Conservation (phyloP, 2,888 invertebrate species). For the Nysson spinosus region DNA sequence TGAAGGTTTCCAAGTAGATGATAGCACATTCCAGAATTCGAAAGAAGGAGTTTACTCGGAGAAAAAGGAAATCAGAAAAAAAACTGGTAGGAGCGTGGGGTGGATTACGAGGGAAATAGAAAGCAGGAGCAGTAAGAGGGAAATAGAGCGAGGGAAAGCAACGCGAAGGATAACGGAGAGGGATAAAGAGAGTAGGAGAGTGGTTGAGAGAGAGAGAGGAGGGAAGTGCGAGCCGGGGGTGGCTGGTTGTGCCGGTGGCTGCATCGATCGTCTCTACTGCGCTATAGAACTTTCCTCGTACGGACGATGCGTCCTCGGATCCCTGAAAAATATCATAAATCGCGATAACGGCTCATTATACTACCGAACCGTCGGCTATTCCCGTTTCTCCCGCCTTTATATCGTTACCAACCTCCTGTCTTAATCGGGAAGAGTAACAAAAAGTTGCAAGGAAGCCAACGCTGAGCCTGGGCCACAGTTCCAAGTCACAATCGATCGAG, state of each 20-base stretch:
- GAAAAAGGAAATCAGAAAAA: neutral
- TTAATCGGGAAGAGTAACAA: neutral
- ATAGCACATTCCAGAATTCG: neutral
- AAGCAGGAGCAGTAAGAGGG: conserved; percentile 5
- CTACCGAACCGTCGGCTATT: neutral
- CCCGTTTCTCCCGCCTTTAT: neutral
- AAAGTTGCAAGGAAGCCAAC: neutral
- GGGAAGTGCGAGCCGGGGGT: conserved; percentile 50
- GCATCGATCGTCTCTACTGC: conserved; percentile 68
- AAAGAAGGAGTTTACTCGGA: neutral
- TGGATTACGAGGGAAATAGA: neutral
- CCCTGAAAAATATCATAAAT: conserved; percentile 53
- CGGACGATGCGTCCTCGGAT: conserved; percentile 49
- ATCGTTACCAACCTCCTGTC: neutral
- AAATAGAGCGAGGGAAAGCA: conserved; percentile 8
- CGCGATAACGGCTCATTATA: conserved; percentile 32
- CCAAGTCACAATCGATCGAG: neutral
- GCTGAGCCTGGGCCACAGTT: too few relatives aligned
- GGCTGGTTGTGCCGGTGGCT: conserved; percentile 70
- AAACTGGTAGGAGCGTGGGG: neutral
- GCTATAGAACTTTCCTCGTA: conserved; percentile 34
- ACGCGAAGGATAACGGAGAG: neutral
- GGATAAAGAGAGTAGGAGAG: neutral
- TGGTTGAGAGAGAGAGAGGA: conserved; percentile 15
- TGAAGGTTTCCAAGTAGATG: neutral